A percentile compares a stretch with the other conserved stretches of the same genome.
phyloP scores from a whole-genome alignment of 2,113 vertebrate species.

The Brienomyrus brachyistius region DNA sequence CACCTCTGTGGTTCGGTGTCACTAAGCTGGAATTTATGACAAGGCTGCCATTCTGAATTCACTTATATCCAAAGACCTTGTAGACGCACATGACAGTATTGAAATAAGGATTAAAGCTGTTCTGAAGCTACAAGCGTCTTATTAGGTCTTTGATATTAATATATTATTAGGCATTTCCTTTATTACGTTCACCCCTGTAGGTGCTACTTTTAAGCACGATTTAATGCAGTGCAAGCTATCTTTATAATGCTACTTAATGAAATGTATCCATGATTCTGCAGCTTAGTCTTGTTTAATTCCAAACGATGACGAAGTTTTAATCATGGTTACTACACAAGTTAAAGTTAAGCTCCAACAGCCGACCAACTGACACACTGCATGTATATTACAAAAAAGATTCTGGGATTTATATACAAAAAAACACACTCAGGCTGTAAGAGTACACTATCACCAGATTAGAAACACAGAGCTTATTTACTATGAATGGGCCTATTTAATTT shows the following conservation, averaged over 20 bases:
- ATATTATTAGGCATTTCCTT: neutral
- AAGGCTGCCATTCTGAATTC: neutral
- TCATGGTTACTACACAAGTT: neutral
- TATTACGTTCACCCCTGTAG: neutral
- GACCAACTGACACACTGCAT: neutral
- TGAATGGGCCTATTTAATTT: neutral
- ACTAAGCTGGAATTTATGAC: neutral
- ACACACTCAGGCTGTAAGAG: neutral
- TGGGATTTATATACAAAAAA: neutral
- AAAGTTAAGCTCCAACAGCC: neutral
- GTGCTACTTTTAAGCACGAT: neutral
- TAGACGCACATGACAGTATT: neutral
- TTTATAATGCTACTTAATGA: neutral
- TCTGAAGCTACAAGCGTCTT: neutral
- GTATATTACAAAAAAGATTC: neutral
- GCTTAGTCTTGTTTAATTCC: neutral
- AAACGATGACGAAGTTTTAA: neutral
- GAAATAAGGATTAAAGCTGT: neutral
- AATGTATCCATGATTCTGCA: neutral
- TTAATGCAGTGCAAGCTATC: neutral
- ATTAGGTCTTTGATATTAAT: neutral
- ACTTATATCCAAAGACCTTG: neutral
- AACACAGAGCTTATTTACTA: neutral
- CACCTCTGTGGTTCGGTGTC: neutral
- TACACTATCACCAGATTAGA: neutral